Conservation (phyloP, 2,113 vertebrate genomes). For the Entosphenus tridentatus region DNA sequence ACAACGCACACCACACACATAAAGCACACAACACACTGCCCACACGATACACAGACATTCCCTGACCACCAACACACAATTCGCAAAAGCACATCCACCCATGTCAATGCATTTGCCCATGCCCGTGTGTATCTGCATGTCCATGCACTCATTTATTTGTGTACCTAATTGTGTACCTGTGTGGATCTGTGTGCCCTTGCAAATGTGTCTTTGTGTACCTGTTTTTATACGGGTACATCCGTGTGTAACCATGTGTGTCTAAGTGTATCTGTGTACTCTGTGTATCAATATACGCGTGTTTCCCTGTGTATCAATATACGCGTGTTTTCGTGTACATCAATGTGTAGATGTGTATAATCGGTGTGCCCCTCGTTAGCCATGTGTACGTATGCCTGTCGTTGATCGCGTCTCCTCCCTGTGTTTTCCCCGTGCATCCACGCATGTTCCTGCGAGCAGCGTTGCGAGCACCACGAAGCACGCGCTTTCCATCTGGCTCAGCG, state of each 20-base stretch:
- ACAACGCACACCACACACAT: too few species aligned
- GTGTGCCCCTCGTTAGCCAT: neutral
- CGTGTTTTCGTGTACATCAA: neutral
- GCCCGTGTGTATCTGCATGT: neutral
- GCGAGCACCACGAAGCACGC: slow-evolving; percentile 90
- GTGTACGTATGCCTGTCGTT: neutral
- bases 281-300: neutral
- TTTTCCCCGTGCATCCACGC: neutral
- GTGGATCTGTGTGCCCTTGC: neutral
- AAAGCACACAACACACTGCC: too few species aligned
- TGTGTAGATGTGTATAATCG: neutral
- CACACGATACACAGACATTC: too few species aligned
- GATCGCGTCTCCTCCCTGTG: neutral
- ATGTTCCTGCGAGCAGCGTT: slow-evolving; percentile 27
- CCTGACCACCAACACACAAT: too few species aligned
- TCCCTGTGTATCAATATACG: too few species aligned
- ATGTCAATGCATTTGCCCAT: neutral
- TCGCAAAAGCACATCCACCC: too few species aligned
- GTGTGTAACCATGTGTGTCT: neutral
- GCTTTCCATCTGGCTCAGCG: slow-evolving; percentile 73
- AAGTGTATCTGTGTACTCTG: neutral
- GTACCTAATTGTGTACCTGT: neutral
- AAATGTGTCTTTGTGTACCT: neutral
- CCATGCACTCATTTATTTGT: neutral
- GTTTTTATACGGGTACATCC: neutral